Conservation (phyloP, 2,797 vertebrate species). For the Tangara arthus region DNA sequence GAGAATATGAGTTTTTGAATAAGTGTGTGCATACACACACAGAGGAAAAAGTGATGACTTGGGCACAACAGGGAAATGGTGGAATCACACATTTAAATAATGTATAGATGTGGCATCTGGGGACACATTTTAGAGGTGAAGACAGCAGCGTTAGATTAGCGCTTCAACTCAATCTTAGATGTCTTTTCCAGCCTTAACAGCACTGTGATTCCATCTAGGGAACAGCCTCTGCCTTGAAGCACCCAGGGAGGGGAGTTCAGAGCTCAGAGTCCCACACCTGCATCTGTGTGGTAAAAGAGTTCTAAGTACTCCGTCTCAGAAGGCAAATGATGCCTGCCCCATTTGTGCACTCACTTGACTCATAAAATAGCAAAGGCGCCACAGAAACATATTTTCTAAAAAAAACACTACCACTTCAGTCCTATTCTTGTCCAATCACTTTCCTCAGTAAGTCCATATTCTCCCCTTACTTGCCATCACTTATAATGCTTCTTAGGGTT, state of each 20-base stretch:
- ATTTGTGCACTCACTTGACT: background rate
- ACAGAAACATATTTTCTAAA: background rate
- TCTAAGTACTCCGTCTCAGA: background rate
- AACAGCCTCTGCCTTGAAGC: background rate
- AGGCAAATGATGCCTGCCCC: background rate
- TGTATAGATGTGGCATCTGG: background rate
- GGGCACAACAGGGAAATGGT: background rate
- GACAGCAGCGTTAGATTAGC: background rate
- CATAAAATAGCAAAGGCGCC: background rate
- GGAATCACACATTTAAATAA: background rate
- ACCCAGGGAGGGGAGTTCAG: accelerated
- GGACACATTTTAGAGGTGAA: background rate
- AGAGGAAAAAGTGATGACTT: accelerated
- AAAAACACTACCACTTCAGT: background rate
- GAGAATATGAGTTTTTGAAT: background rate
- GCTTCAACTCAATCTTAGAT: background rate
- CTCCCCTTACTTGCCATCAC: background rate
- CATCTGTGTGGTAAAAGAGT: background rate
- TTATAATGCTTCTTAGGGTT: background rate
- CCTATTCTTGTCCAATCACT: background rate
- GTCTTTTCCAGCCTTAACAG: background rate
- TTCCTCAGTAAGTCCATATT: background rate
- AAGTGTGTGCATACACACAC: accelerated
- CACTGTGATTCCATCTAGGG: background rate
- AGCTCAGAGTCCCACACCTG: background rate